Conservation (phyloP, 2,113 vertebrate genomes). For the Monarcha castaneiventris region DNA sequence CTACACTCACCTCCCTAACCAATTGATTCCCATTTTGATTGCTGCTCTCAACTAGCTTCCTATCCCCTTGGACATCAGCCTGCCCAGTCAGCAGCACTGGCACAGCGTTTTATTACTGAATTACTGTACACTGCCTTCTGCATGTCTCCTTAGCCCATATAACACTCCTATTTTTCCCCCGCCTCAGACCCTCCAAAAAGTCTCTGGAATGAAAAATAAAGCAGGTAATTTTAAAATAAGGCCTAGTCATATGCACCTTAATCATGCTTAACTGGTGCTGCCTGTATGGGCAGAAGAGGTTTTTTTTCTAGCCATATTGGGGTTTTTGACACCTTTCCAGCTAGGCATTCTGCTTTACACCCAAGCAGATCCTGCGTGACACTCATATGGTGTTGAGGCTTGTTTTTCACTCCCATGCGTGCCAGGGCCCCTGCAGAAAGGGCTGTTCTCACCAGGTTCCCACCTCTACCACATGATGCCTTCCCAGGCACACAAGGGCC, state of each 20-base stretch:
- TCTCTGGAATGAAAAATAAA: background rate
- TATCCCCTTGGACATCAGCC: background rate
- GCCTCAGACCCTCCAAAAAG: background rate
- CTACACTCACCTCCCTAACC: background rate
- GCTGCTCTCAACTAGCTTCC: background rate
- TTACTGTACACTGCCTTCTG: background rate
- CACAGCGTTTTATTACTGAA: background rate
- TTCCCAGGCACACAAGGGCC: background rate
- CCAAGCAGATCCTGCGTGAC: background rate
- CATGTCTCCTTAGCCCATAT: background rate
- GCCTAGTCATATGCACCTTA: background rate
- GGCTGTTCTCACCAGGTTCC: background rate
- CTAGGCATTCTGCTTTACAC: background rate
- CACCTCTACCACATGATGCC: background rate
- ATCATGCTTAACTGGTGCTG: background rate
- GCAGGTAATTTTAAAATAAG: background rate
- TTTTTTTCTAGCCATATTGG: background rate
- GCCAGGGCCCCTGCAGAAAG: background rate
- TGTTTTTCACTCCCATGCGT: background rate
- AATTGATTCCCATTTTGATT: background rate
- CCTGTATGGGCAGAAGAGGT: background rate
- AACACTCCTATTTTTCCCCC: background rate
- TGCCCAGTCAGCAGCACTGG: background rate
- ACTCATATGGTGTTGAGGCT: background rate
- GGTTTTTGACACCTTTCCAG: background rate